phyloP scores from a whole-genome alignment of 2,113 vertebrate species.

The Panthera leo region DNA sequence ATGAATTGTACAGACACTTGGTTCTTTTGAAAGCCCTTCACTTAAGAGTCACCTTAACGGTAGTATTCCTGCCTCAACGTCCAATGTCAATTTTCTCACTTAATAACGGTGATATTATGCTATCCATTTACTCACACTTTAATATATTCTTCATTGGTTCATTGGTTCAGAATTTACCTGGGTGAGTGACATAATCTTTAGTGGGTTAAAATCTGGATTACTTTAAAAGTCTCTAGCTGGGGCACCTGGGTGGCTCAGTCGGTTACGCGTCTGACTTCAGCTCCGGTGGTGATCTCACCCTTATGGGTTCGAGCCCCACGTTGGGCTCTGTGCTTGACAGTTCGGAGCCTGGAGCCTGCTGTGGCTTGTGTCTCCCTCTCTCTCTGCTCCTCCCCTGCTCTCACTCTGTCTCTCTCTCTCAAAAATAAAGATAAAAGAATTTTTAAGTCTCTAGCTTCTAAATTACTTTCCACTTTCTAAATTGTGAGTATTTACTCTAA shows the following conservation, averaged over 20 bases:
- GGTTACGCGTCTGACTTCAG: too few relatives aligned
- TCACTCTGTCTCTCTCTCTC: too few relatives aligned
- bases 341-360: too few relatives aligned
- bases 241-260: too few relatives aligned
- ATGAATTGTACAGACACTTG: neutral
- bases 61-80: neutral
- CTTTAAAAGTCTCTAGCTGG: neutral
- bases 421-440: too few relatives aligned
- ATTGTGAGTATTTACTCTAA: neutral
- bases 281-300: too few relatives aligned
- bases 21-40: neutral
- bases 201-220: neutral
- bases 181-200: neutral
- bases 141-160: neutral
- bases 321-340: too few relatives aligned
- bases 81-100: neutral
- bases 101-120: neutral
- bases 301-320: too few relatives aligned
- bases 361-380: too few relatives aligned
- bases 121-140: neutral
- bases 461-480: neutral
- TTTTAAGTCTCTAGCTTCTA: neutral
- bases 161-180: neutral
- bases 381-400: too few relatives aligned
- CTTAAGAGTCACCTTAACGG: neutral